phyloP scores from a whole-genome alignment of 2,797 vertebrate genomes.

The Pseudomugil tenellus region DNA sequence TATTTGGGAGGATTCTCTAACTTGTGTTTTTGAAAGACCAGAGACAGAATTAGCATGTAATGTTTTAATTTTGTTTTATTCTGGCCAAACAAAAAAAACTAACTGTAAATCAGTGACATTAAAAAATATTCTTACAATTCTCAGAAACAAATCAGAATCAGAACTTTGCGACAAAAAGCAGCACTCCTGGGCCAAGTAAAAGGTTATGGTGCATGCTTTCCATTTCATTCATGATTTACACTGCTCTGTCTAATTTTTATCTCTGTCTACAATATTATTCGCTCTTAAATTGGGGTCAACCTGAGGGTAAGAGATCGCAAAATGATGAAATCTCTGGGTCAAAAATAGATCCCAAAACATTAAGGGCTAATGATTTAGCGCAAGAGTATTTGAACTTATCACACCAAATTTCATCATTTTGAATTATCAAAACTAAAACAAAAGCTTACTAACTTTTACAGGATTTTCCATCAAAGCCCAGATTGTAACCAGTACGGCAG shows the following conservation, averaged over 20 bases:
- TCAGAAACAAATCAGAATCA: neutral
- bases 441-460: constrained; percentile 94
- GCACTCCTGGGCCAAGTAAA: neutral
- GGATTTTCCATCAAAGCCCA: constrained; percentile 91
- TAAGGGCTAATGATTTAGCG: neutral
- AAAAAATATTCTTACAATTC: neutral
- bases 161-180: neutral
- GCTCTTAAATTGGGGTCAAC: neutral
- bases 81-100: neutral
- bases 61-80: too few species aligned
- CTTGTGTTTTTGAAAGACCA: neutral
- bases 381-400: neutral
- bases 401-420: neutral
- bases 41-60: neutral
- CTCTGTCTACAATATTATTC: neutral
- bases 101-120: neutral
- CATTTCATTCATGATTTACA: neutral
- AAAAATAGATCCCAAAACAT: neutral
- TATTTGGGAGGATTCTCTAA: neutral
- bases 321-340: neutral
- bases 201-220: neutral
- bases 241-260: neutral
- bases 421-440: neutral
- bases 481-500: constrained; percentile 91
- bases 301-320: neutral